A percentile compares a stretch with the other conserved stretches of the same genome.
Evolutionary conservation across 2,888 invertebrate species (phyloP).

Genomic region (Tachystola acroxantha): DNA sequence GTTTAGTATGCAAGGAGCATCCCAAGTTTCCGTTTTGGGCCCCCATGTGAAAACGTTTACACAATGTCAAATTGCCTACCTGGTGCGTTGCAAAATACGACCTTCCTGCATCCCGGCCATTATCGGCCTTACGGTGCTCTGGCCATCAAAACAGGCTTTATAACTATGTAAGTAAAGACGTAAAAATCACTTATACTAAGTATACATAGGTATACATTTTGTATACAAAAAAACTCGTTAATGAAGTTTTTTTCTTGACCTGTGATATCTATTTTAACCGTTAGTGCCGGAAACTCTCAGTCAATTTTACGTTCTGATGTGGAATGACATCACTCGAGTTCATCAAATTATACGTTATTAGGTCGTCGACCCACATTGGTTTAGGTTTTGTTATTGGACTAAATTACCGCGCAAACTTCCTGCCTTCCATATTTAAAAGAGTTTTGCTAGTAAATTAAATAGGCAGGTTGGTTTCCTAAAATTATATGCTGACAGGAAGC

Average conservation of each 20-base stretch:
- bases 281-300: slow-evolving; percentile 34
- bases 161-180: too few relatives aligned
- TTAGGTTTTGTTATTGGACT: slow-evolving; percentile 26
- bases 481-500: neutral
- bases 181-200: too few relatives aligned
- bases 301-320: slow-evolving; percentile 25
- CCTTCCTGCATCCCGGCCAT: slow-evolving; percentile 43
- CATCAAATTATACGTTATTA: slow-evolving; percentile 36
- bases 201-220: neutral
- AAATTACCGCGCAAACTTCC: slow-evolving; percentile 17
- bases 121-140: slow-evolving; percentile 26
- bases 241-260: neutral
- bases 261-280: too few relatives aligned
- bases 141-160: slow-evolving; percentile 6
- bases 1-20: slow-evolving; percentile 59
- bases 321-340: slow-evolving; percentile 35
- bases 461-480: too few relatives aligned
- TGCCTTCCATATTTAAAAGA: too few relatives aligned
- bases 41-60: slow-evolving; percentile 64
- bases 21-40: slow-evolving; percentile 62
- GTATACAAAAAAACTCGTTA: neutral
- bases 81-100: slow-evolving; percentile 51
- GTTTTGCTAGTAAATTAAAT: too few relatives aligned
- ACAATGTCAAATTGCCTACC: slow-evolving; percentile 65
- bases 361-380: slow-evolving; percentile 41